These are phyloP conservation scores for Daubentonia madagascariensis DNA, from an alignment of 2,113 vertebrate species.

Conservation along the genomic window DNA sequence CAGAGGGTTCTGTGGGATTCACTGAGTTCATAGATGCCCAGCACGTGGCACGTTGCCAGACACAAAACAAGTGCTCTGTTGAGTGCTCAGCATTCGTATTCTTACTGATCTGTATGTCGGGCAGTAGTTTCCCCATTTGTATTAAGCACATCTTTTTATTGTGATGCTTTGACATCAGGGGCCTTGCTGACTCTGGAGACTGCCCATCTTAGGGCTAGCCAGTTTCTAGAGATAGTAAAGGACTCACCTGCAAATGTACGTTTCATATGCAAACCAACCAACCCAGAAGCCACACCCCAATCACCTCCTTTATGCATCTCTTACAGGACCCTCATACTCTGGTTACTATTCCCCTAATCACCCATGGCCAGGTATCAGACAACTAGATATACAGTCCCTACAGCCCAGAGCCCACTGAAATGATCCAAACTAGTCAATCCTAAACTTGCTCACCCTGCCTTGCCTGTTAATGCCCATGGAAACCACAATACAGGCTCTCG, in stretches of 20 bases:
- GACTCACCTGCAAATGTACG: neutral
- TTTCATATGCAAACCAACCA: neutral
- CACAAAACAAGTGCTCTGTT: fast-evolving
- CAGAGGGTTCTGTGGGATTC: neutral
- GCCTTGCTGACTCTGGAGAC: neutral
- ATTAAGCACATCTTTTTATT: neutral
- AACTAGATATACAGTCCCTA: too few relatives aligned
- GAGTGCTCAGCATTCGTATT: fast-evolving
- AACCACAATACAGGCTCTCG: neutral
- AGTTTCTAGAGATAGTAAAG: neutral
- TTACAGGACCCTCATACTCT: fast-evolving
- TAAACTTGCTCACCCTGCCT: neutral
- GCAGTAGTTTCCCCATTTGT: too few relatives aligned
- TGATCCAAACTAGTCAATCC: neutral
- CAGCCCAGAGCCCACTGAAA: neutral
- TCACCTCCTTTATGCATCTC: neutral
- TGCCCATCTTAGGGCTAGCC: neutral
- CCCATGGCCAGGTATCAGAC: neutral
- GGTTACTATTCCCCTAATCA: neutral
- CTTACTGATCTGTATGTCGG: fast-evolving
- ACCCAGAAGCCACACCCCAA: neutral
- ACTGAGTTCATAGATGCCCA: neutral
- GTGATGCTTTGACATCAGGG: neutral
- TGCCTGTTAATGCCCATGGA: neutral
- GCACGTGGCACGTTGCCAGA: neutral